Percentiles rank a stretch among this genome's conserved stretches.
Evolutionary conservation across 2,797 vertebrate genomes (phyloP).

Genomic region (Fistularia tabacaria): DNA sequence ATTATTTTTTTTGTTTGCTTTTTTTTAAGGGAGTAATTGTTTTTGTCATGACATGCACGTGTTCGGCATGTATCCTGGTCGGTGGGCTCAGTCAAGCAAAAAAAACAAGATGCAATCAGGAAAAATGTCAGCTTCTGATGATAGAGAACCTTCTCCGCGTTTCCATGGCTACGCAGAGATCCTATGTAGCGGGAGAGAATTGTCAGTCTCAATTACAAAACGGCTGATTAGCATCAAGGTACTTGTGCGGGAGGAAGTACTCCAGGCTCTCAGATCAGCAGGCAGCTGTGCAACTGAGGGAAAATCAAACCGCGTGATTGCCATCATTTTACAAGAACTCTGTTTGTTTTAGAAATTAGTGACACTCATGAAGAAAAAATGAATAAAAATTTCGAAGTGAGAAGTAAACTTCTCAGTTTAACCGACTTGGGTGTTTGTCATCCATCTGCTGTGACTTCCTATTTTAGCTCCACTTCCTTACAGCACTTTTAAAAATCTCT

Average conservation of each 20-base stretch:
- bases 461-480: too few species aligned
- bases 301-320: slow-evolving; percentile 75
- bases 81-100: slow-evolving; percentile 37
- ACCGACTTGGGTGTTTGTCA: background rate
- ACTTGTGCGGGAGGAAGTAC: slow-evolving; percentile 74
- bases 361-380: slow-evolving; percentile 40
- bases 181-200: slow-evolving; percentile 42
- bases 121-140: slow-evolving; percentile 28
- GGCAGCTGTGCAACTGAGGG: slow-evolving; percentile 70
- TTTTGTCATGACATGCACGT: slow-evolving; percentile 11
- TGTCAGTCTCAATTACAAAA: slow-evolving; percentile 71
- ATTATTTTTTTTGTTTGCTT: too few species aligned
- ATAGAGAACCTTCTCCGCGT: slow-evolving; percentile 55
- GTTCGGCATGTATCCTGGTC: slow-evolving; percentile 12
- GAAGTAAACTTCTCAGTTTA: slow-evolving; percentile 34
- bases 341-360: slow-evolving; percentile 62
- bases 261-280: slow-evolving; percentile 61
- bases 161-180: slow-evolving; percentile 64
- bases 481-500: too few species aligned
- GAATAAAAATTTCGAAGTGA: slow-evolving; percentile 23
- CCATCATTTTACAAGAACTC: slow-evolving; percentile 56
- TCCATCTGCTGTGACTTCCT: too few species aligned
- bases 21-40: background rate
- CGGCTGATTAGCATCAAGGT: slow-evolving; percentile 76
- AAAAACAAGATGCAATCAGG: slow-evolving; percentile 35